These are phyloP conservation scores for Antigone vipio DNA, from an alignment of 2,113 vertebrate species.

Conservation along the genomic window DNA sequence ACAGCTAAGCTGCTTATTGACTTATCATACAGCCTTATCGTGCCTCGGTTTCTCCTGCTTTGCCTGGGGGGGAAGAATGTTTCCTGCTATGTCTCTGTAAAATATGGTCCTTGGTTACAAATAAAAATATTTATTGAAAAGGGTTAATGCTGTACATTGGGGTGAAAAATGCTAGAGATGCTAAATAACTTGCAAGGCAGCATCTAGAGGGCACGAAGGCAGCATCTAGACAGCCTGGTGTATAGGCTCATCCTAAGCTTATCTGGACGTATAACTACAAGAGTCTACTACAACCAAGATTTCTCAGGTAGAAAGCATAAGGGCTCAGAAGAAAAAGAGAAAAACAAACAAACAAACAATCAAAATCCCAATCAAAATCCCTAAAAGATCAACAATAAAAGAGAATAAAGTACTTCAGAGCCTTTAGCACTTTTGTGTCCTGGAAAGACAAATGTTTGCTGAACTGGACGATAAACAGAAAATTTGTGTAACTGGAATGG, in stretches of 20 bases:
- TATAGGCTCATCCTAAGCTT: neutral
- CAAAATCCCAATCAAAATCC: neutral
- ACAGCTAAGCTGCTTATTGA: neutral
- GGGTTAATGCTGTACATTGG: neutral
- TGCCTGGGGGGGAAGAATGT: neutral
- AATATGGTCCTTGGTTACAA: neutral
- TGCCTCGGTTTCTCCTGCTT: neutral
- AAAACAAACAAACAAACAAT: too few species aligned
- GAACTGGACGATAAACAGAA: neutral
- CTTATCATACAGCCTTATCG: accelerated
- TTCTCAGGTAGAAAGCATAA: neutral
- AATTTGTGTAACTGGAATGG: neutral
- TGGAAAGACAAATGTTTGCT: neutral
- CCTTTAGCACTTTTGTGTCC: neutral
- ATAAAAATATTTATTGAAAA: neutral
- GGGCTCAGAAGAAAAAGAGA: neutral
- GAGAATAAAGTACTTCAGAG: neutral
- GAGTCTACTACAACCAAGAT: neutral
- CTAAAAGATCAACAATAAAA: neutral
- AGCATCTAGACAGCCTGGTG: neutral
- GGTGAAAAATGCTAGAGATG: neutral
- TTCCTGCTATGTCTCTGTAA: neutral
- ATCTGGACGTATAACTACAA: neutral
- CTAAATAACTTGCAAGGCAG: neutral
- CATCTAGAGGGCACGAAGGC: neutral